These are phyloP conservation scores for Acanthochromis polyacanthus DNA, from an alignment of 2,113 vertebrate species.

Conservation along the genomic window DNA sequence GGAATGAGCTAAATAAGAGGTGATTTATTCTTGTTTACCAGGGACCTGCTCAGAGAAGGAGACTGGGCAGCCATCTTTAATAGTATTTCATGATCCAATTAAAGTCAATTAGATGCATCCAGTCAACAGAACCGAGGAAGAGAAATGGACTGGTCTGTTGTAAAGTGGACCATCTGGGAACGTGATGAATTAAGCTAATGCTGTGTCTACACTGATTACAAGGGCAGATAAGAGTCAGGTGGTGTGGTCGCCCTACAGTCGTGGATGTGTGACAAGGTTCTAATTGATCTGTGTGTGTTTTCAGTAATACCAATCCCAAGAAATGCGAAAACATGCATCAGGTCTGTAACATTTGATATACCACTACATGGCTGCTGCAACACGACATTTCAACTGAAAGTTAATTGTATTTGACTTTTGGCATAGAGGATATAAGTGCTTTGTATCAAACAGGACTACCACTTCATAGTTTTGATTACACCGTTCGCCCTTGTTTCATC, in stretches of 20 bases:
- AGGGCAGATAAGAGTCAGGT: not conserved
- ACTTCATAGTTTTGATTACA: too few species aligned
- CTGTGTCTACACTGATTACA: not conserved
- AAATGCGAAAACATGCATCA: too few species aligned
- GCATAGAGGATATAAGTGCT: too few species aligned
- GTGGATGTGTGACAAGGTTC: not conserved
- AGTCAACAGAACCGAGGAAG: conserved; percentile 5
- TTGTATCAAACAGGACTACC: too few species aligned
- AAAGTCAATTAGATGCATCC: conserved; percentile 9
- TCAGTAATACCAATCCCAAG: too few species aligned
- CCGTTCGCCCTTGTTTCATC: too few species aligned
- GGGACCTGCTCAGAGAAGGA: conserved; percentile 20
- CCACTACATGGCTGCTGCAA: too few species aligned
- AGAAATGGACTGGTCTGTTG: conserved; percentile 1
- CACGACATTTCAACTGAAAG: too few species aligned
- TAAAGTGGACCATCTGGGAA: not conserved
- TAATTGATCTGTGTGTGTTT: too few species aligned
- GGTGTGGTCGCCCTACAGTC: not conserved
- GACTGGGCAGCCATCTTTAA: conserved; percentile 53
- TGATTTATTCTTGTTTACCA: conserved; percentile 15
- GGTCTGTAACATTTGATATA: too few species aligned
- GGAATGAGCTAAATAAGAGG: conserved; percentile 27
- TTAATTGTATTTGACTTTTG: too few species aligned
- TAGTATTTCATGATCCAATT: conserved; percentile 16
- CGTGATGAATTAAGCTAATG: not conserved